These are phyloP conservation scores for Galeruca laticollis DNA, from an alignment of 2,888 invertebrate genomes.

Conservation along the genomic window DNA sequence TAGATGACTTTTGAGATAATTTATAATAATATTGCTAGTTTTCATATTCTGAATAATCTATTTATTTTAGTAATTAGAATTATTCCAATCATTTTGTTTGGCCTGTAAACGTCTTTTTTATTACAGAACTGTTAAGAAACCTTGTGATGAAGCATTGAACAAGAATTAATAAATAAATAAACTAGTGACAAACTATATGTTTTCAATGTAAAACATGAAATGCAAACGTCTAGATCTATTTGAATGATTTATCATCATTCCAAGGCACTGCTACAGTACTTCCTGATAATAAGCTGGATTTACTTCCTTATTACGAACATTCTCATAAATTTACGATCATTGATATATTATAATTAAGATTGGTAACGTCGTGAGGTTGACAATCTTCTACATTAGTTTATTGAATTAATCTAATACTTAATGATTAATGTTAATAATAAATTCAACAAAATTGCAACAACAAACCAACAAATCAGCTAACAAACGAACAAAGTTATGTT, in stretches of 20 bases:
- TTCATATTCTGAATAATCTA: too few species aligned
- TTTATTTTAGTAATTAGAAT: too few species aligned
- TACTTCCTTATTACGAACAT: not conserved
- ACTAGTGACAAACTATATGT: not conserved
- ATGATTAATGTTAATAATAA: constrained; percentile 31
- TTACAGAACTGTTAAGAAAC: too few species aligned
- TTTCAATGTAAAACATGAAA: not conserved
- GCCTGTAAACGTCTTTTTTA: too few species aligned
- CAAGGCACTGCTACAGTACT: not conserved
- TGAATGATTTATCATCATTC: not conserved
- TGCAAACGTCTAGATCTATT: not conserved
- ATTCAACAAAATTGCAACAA: constrained; percentile 9
- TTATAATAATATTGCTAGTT: too few species aligned
- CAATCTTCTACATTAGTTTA: not conserved
- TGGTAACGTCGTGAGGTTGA: not conserved
- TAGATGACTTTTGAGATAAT: too few species aligned
- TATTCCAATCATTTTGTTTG: too few species aligned
- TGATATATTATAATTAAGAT: not conserved
- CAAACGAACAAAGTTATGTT: not conserved
- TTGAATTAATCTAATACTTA: not conserved
- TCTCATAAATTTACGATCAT: not conserved
- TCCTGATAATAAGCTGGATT: not conserved
- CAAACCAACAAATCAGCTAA: constrained; percentile 13
- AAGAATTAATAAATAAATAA: too few species aligned
- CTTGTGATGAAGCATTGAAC: too few species aligned